Base-by-base conservation (phyloP, 1,140 invertebrate species). In the Zaprionus taronus region DNA sequence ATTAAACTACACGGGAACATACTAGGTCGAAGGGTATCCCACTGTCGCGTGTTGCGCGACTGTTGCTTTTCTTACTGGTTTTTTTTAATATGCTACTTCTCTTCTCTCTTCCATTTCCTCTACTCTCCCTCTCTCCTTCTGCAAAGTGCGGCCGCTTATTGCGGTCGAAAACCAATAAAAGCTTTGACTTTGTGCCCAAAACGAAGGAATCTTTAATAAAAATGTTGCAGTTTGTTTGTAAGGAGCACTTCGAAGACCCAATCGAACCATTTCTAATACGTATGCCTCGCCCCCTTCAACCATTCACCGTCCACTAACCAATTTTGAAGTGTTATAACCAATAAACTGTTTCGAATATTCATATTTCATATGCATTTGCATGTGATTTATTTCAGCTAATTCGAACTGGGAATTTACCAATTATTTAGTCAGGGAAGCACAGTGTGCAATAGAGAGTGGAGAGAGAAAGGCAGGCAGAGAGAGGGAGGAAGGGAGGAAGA, bases 401-500 rank as follows among this genome's bases (percentile, higher is more conserved):
- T 53, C 24, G 24, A 66, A 22, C 2, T 41, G 34, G 51, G 28
- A 60, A 60, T 5, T 9, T 41, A 76, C 62, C 76, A 85, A 81
- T 86, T 85, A 86, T 76, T 86, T 71, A 85, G 81, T 82, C 83
- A 85, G 76, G 57, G 60, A 65, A 60, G 63, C 76, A 53, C 17
- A 85, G 75, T 72, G 68, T 74, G 70, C 15, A 24, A 44, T 73
- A 69, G 51, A 69, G 62, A 44, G 20, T 70, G 58, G 58, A 56
- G 72, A 72, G 15, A 38, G 34, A 20, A 53, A 41, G 79, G 79
- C n/a, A 57, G 41, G 7, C 2, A 9, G 41, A n/a, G n/a, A n/a
- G 41, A 7, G 41, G 2, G n/a, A 2, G n/a, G 15, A 7, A 6
- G 6, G 2, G 41, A n/a, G 5, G n/a, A n/a, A 17, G 41, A 6